Conservation (phyloP, 2,888 invertebrate genomes). For the Cenopis cana region DNA sequence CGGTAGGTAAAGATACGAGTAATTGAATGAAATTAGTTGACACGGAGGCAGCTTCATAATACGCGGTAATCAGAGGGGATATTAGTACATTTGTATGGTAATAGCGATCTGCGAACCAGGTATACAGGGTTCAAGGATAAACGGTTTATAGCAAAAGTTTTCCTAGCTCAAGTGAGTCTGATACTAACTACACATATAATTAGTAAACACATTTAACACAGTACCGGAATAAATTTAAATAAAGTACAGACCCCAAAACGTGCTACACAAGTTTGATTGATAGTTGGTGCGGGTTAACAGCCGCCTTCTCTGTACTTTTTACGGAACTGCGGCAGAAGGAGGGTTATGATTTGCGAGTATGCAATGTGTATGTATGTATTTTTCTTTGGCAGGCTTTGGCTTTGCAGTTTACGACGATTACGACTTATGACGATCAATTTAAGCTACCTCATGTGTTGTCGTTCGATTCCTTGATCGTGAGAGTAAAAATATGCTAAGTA, state of each 20-base stretch:
- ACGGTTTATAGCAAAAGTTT: constrained; percentile 11
- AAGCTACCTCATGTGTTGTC: too few species aligned
- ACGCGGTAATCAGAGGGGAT: constrained; percentile 37
- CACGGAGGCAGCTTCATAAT: constrained; percentile 14
- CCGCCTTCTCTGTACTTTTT: neutral
- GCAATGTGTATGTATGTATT: too few species aligned
- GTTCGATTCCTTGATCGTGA: too few species aligned
- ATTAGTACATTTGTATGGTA: constrained; percentile 50
- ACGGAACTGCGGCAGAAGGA: neutral
- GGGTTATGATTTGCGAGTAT: neutral
- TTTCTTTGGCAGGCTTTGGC: too few species aligned
- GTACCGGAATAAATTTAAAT: neutral
- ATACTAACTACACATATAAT: neutral
- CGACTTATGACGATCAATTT: too few species aligned
- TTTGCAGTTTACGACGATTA: too few species aligned
- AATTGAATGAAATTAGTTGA: neutral
- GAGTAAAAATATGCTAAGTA: too few species aligned
- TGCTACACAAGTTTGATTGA: neutral
- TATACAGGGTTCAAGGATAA: constrained; percentile 22
- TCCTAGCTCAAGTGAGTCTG: neutral
- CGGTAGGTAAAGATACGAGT: neutral
- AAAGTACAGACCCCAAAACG: neutral
- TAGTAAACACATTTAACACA: neutral
- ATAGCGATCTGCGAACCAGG: constrained; percentile 7
- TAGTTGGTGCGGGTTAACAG: neutral